Conservation (phyloP, 2,797 vertebrate species). For the Hypotaenidia okinawae region DNA sequence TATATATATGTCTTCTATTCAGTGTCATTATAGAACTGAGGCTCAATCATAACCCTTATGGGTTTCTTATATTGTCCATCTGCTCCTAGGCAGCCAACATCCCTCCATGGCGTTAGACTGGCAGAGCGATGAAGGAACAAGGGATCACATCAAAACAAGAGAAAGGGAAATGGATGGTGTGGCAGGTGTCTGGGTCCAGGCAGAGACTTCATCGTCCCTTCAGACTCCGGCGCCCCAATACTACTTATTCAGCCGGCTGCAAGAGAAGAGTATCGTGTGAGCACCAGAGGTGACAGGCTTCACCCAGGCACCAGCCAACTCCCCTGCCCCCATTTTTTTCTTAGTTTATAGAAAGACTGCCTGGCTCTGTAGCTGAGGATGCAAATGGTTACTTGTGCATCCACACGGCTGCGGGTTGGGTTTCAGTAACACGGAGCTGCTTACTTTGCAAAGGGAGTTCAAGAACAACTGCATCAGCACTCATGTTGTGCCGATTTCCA, state of each 20-base stretch:
- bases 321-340: not conserved
- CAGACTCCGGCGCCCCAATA: not conserved
- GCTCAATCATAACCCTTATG: not conserved
- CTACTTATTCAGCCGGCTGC: slow-evolving; percentile 35
- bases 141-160: not conserved
- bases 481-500: not conserved
- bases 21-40: not conserved
- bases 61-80: not conserved
- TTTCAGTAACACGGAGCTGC: slow-evolving; percentile 17
- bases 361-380: not conserved
- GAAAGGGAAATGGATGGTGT: not conserved
- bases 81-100: not conserved
- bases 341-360: not conserved
- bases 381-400: not conserved
- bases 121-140: not conserved
- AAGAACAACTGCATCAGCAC: slow-evolving; percentile 8
- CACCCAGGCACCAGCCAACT: not conserved
- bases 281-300: not conserved
- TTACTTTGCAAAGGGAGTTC: slow-evolving; percentile 35
- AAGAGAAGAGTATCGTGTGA: slow-evolving; percentile 1
- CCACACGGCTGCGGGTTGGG: not conserved
- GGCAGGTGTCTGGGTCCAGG: not conserved
- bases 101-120: not conserved
- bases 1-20: not conserved
- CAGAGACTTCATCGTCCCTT: not conserved